phyloP scores from a whole-genome alignment of 92 coral and sea anemone species.

The Zoanthus solanderi region DNA sequence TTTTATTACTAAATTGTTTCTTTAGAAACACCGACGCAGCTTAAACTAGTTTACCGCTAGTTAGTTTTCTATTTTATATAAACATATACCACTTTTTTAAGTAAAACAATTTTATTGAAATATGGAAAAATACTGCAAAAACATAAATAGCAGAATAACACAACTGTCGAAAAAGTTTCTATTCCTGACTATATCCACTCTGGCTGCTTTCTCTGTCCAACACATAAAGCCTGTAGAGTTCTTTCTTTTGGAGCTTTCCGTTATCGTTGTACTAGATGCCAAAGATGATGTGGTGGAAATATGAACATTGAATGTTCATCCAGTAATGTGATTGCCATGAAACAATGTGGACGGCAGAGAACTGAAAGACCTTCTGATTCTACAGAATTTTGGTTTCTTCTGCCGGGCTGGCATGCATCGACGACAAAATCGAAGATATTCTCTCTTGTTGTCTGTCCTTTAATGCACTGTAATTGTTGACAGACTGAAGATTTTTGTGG shows the following conservation, averaged over 20 bases:
- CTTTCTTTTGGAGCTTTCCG: conserved; percentile 37
- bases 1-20: no score
- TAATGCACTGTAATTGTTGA: conserved; percentile 41
- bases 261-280: background rate
- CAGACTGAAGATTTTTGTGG: conserved; percentile 48
- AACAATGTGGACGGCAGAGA: background rate
- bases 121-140: no score
- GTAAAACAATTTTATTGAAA: no score
- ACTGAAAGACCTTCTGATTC: no score
- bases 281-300: background rate
- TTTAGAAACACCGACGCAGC: no score
- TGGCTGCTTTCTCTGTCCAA: conserved; percentile 43
- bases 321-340: background rate
- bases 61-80: no score
- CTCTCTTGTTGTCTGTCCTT: conserved; percentile 8
- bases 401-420: conserved; percentile 1
- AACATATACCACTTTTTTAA: no score
- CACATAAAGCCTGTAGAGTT: conserved; percentile 22
- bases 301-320: conserved; percentile 32
- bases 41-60: no score
- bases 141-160: no score
- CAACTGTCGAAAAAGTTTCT: no score
- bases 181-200: conserved; percentile 3
- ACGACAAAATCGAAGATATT: background rate
- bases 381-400: background rate